These are phyloP conservation scores for Orientallactaga sibirica DNA, from an alignment of 2,797 vertebrate species.

Conservation along the genomic window DNA sequence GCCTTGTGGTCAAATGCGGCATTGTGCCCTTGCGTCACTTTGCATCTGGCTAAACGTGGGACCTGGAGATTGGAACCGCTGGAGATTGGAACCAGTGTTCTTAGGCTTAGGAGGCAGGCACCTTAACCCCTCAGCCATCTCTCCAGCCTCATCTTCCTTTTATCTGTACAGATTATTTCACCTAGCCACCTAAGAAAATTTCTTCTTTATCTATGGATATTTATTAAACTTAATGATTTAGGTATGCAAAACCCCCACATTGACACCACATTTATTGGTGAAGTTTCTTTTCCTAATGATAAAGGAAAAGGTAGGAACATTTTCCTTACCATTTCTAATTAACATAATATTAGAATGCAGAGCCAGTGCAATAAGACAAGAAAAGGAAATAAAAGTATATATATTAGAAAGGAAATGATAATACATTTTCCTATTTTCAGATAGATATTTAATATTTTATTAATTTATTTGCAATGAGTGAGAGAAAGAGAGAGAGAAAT, in stretches of 20 bases:
- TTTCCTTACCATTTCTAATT: neutral
- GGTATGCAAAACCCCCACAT: neutral
- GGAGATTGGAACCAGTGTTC: no score
- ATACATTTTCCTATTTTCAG: neutral
- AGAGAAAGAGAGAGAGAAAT: no score
- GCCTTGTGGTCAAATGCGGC: no score
- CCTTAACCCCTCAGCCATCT: no score
- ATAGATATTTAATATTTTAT: neutral
- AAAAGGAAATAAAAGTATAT: neutral
- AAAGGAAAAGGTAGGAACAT: neutral
- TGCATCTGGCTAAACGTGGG: no score
- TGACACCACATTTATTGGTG: neutral
- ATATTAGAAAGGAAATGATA: neutral
- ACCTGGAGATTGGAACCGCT: no score
- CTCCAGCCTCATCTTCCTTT: neutral
- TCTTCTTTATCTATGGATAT: no score
- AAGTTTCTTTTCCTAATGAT: neutral
- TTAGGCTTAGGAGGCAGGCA: no score
- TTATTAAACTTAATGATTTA: neutral
- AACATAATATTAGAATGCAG: neutral
- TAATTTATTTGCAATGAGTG: no score
- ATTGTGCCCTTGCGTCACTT: no score
- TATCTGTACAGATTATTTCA: neutral
- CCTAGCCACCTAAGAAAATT: neutral
- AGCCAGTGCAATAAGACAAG: neutral